Conservation (phyloP, 2,113 vertebrate species). For the Hystrix brachyura region DNA sequence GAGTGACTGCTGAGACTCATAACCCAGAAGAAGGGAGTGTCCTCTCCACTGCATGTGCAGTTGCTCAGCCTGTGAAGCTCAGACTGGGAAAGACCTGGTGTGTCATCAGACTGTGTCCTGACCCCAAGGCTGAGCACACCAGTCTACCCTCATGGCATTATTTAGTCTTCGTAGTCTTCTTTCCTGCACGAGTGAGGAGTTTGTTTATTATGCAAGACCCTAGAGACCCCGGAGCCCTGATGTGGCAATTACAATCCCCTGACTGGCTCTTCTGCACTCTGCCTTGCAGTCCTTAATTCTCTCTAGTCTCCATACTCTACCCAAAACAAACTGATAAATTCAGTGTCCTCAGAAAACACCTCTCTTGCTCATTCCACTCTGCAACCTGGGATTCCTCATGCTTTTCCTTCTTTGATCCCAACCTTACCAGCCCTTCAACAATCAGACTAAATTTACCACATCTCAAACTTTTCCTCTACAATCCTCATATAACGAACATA, state of each 20-base stretch:
- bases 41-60: neutral
- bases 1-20: neutral
- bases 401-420: neutral
- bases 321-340: neutral
- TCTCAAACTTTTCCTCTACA: neutral
- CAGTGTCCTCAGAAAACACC: neutral
- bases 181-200: neutral
- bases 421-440: neutral
- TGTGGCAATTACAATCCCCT: constrained; percentile 4
- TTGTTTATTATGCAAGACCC: neutral
- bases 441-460: neutral
- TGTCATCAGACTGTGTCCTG: neutral
- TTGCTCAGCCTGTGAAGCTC: neutral
- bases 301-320: neutral
- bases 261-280: neutral
- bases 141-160: neutral
- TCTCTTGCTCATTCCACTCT: neutral
- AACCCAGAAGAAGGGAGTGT: neutral
- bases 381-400: neutral
- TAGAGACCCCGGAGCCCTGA: neutral
- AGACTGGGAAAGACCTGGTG: neutral
- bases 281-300: neutral
- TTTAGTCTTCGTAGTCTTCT: neutral
- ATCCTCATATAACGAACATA: neutral
- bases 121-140: neutral